phyloP scores from a whole-genome alignment of 2,113 vertebrate species.

The Notothenia rossii region DNA sequence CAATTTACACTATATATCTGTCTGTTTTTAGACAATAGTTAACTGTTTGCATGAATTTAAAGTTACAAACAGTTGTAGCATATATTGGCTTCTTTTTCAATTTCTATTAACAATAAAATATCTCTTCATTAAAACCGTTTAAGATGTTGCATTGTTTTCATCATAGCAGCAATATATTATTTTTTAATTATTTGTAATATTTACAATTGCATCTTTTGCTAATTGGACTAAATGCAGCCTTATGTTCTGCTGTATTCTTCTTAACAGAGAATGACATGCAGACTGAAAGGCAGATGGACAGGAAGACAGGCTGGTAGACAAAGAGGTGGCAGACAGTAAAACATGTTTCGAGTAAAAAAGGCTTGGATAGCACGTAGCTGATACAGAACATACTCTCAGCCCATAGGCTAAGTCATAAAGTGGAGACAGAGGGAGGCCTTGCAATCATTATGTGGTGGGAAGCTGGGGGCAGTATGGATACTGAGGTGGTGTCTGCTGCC shows the following conservation, averaged over 20 bases:
- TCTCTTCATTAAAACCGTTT: background rate
- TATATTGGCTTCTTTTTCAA: background rate
- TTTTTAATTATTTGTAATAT: too few relatives aligned
- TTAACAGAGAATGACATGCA: background rate
- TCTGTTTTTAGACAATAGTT: background rate
- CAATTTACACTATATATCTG: background rate
- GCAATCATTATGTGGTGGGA: conserved; percentile 60
- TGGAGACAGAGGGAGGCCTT: conserved; percentile 40
- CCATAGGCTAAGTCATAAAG: conserved; percentile 39
- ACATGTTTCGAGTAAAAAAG: conserved; percentile 43
- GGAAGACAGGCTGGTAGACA: conserved; percentile 22
- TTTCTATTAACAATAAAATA: background rate
- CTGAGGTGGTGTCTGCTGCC: conserved; percentile 40
- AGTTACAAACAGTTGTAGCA: background rate
- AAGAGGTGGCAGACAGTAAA: conserved; percentile 35
- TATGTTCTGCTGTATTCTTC: background rate
- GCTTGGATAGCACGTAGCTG: conserved; percentile 46
- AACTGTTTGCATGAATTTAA: background rate
- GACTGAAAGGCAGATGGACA: conserved; percentile 20
- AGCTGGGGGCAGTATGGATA: conserved; percentile 28
- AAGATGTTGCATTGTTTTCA: too few relatives aligned
- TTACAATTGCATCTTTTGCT: background rate
- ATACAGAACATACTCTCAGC: conserved; percentile 22
- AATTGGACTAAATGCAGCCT: background rate
- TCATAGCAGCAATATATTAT: too few relatives aligned